A percentile compares a stretch with the other conserved stretches of the same genome.
Evolutionary conservation across 2,888 invertebrate species (phyloP).

Genomic region (Phaedon cochleariae): DNA sequence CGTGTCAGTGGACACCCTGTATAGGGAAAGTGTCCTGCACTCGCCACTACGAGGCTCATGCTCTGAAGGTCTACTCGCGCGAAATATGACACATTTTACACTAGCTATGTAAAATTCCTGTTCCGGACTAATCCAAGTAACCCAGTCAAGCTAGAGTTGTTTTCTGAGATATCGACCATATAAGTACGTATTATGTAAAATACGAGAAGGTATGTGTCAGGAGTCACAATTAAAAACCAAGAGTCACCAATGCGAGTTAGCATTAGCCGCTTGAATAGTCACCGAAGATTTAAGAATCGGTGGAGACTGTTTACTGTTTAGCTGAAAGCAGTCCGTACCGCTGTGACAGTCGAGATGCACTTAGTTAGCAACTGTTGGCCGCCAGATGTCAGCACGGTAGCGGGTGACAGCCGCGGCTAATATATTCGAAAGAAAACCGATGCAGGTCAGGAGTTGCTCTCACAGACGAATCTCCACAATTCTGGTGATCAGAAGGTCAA

Average conservation of each 20-base stretch:
- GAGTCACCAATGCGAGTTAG: conserved; percentile 9
- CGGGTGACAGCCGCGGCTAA: conserved; percentile 58
- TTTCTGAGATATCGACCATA: too few species aligned
- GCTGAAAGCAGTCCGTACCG: conserved; percentile 33
- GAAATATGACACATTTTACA: too few species aligned
- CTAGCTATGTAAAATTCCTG: too few species aligned
- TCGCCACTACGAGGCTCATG: too few species aligned
- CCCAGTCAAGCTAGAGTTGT: too few species aligned
- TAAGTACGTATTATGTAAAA: conserved; percentile 7
- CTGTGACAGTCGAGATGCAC: conserved; percentile 56
- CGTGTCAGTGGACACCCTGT: too few species aligned
- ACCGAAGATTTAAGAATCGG: conserved; percentile 47
- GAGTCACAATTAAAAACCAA: conserved; percentile 17
- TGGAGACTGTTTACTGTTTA: conserved; percentile 41
- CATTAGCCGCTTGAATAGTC: conserved; percentile 44
- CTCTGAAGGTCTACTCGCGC: too few species aligned
- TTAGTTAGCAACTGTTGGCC: conserved; percentile 59
- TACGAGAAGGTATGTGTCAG: not conserved
- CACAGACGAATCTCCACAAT: too few species aligned
- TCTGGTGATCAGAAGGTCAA: too few species aligned
- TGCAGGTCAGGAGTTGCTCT: conserved; percentile 41
- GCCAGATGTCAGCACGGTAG: conserved; percentile 60
- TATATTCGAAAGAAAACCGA: conserved; percentile 49
- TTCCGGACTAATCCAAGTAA: too few species aligned
- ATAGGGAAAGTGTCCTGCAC: too few species aligned